These are phyloP conservation scores for Cremastobaeus sp. DNA, from an alignment of 2,888 invertebrate species.

Conservation along the genomic window DNA sequence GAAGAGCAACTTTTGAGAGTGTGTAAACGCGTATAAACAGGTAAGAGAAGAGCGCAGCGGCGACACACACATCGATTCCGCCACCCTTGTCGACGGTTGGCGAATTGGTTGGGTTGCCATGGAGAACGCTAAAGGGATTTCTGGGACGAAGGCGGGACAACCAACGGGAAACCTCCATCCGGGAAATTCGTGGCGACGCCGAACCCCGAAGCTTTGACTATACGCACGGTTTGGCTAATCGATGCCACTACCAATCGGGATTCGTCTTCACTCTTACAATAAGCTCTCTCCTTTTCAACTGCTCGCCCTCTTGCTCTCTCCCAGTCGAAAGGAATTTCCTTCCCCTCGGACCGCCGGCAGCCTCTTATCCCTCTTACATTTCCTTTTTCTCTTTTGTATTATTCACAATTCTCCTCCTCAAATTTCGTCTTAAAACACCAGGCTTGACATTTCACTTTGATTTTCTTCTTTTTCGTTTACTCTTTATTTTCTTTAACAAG, in stretches of 20 bases:
- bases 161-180: slow-evolving; percentile 75
- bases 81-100: slow-evolving; percentile 75
- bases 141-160: slow-evolving; percentile 69
- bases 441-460: slow-evolving; percentile 45
- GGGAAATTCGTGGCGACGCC: slow-evolving; percentile 76
- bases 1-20: slow-evolving; percentile 38
- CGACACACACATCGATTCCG: slow-evolving; percentile 55
- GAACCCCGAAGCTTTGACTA: slow-evolving; percentile 63
- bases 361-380: slow-evolving; percentile 55
- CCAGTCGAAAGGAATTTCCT: slow-evolving; percentile 14
- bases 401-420: slow-evolving; percentile 42
- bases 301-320: slow-evolving; percentile 53
- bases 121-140: slow-evolving; percentile 72
- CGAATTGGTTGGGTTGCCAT: slow-evolving; percentile 77
- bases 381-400: slow-evolving; percentile 44
- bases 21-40: slow-evolving; percentile 47
- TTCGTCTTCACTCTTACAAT: slow-evolving; percentile 66
- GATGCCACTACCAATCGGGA: slow-evolving; percentile 77
- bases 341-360: slow-evolving; percentile 46
- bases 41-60: slow-evolving; percentile 59
- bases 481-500: slow-evolving; percentile 33
- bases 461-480: slow-evolving; percentile 21
- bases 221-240: slow-evolving; percentile 69
- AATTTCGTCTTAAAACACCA: slow-evolving; percentile 49
- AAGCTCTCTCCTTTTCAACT: slow-evolving; percentile 43